These are phyloP conservation scores for Micromys minutus DNA, from an alignment of 2,113 vertebrate genomes.

Conservation along the genomic window DNA sequence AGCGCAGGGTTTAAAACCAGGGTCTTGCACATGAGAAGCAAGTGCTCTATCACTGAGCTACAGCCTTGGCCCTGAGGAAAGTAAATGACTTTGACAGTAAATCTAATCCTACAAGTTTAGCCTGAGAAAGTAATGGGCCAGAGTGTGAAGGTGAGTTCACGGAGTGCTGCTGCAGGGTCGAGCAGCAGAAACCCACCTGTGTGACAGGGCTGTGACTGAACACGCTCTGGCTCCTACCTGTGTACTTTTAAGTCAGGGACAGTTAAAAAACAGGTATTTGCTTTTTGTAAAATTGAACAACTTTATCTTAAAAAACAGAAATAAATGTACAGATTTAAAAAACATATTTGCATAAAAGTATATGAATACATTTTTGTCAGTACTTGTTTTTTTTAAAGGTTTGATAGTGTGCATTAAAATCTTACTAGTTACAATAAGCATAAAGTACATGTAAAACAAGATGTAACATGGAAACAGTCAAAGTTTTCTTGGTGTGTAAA, in stretches of 20 bases:
- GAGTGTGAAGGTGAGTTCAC: not conserved
- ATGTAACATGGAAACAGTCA: no score
- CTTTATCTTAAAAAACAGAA: no score
- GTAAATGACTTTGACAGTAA: not conserved
- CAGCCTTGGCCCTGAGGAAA: not conserved
- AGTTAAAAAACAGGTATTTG: conserved; percentile 46
- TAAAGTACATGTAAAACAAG: no score
- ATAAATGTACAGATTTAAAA: no score
- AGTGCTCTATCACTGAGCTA: not conserved
- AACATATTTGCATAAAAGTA: no score
- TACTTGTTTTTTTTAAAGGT: no score
- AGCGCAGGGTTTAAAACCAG: not conserved
- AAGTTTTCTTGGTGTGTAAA: no score
- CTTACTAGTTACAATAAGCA: no score
- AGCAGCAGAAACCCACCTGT: not conserved
- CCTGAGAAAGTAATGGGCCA: not conserved
- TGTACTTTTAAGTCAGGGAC: not conserved
- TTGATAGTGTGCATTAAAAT: no score
- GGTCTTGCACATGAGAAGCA: not conserved
- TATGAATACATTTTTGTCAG: no score
- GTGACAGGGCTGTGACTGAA: not conserved
- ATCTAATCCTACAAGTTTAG: not conserved
- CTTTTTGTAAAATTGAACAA: no score
- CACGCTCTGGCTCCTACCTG: not conserved
- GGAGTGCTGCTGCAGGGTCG: not conserved